phyloP scores from a whole-genome alignment of 2,797 vertebrate species.

The Oceanodroma leucorhoa region DNA sequence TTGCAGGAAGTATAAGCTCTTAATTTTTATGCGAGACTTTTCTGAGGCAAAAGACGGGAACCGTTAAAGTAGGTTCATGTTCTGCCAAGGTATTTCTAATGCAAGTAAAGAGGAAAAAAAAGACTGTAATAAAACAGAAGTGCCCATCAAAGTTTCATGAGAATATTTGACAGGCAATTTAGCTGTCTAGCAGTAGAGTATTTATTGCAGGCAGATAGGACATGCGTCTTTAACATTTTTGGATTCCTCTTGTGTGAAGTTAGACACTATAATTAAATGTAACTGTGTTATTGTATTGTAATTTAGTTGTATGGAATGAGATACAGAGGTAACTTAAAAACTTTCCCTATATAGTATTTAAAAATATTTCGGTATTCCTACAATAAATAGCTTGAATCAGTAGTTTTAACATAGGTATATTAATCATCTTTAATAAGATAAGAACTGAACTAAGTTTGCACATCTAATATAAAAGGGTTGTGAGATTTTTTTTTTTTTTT shows the following conservation, averaged over 20 bases:
- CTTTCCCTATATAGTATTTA: neutral
- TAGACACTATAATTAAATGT: conserved; percentile 4
- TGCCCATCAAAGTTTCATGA: conserved; percentile 52
- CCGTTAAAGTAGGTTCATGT: conserved; percentile 38
- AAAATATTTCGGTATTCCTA: neutral
- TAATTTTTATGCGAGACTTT: neutral
- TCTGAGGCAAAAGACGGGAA: neutral
- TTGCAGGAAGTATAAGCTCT: neutral
- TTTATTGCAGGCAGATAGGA: conserved; percentile 58
- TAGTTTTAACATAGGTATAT: neutral
- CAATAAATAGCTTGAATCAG: neutral
- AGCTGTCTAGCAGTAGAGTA: conserved; percentile 51
- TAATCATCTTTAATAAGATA: neutral
- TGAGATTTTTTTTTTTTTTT: neutral
- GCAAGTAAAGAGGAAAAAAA: neutral
- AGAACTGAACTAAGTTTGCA: neutral
- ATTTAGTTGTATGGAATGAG: neutral
- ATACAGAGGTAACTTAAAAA: neutral
- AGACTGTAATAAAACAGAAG: conserved; percentile 24
- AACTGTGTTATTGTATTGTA: neutral
- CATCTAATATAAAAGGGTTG: neutral
- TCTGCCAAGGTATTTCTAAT: conserved; percentile 33
- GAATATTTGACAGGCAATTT: conserved; percentile 59
- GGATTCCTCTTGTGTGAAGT: neutral
- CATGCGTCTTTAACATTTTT: conserved; percentile 51